Percentiles rank a stretch among this genome's conserved stretches.
Conservation (phyloP, 2,888 invertebrate species). For the Panzeria rudis region DNA sequence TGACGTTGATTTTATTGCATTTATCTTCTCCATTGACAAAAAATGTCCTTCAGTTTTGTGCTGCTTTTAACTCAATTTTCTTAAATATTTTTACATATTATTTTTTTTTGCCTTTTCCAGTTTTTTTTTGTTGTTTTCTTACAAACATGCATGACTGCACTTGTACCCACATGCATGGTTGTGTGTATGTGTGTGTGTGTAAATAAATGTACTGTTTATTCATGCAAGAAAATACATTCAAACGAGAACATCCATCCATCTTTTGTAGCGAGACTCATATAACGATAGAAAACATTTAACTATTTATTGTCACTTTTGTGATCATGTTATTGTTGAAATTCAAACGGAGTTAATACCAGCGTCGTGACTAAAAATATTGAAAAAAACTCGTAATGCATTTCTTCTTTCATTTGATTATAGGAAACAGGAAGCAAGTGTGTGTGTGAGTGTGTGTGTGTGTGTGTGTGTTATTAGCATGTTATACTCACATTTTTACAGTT, state of each 20-base stretch:
- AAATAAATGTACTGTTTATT: conserved; percentile 36
- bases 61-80: conserved; percentile 67
- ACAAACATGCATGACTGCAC: conserved; percentile 50
- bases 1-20: conserved; percentile 21
- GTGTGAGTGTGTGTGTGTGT: not conserved
- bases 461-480: not conserved
- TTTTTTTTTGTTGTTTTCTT: not conserved
- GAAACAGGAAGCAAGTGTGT: not conserved
- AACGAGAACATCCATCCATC: conserved; percentile 35
- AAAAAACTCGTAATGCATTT: conserved; percentile 12
- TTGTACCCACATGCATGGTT: conserved; percentile 23
- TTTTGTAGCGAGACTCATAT: not conserved
- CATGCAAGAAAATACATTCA: conserved; percentile 31
- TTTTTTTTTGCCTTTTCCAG: conserved; percentile 10
- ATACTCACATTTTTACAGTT: not conserved
- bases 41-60: conserved; percentile 66
- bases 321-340: conserved; percentile 38
- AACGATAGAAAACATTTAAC: conserved; percentile 39
- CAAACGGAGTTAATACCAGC: no score
- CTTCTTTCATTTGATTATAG: conserved; percentile 11
- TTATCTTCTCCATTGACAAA: conserved; percentile 20
- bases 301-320: conserved; percentile 58
- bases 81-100: conserved; percentile 52
- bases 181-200: not conserved
- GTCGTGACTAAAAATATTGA: no score